phyloP scores from a whole-genome alignment of 2,888 invertebrate species.

The Caenorhabditis japonica region DNA sequence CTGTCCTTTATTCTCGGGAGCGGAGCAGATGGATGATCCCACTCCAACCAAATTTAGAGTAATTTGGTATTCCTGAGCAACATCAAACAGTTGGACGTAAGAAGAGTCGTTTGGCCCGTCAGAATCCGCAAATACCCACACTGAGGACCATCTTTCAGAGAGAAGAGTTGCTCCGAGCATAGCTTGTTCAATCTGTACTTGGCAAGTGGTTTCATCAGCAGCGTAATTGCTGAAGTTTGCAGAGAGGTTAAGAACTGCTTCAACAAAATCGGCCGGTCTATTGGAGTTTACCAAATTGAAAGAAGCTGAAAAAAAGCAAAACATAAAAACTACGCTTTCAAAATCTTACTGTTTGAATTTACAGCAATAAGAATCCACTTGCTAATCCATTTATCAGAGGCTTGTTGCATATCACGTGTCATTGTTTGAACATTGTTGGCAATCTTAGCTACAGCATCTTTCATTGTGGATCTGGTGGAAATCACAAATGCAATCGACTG shows the following conservation, averaged over 20 bases:
- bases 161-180: constrained; percentile 53
- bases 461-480: constrained; percentile 64
- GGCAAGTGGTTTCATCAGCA: constrained; percentile 52
- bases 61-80: constrained; percentile 48
- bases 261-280: constrained; percentile 56
- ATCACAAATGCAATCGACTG: constrained; percentile 65
- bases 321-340: background rate
- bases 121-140: constrained; percentile 70
- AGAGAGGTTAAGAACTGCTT: constrained; percentile 49
- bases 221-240: constrained; percentile 49
- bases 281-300: constrained; percentile 33
- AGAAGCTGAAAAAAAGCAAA: constrained; percentile 35
- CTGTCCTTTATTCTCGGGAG: constrained; percentile 30
- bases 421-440: constrained; percentile 49
- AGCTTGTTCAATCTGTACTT: constrained; percentile 58
- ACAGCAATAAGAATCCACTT: constrained; percentile 61
- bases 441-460: constrained; percentile 46
- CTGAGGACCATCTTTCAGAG: constrained; percentile 57
- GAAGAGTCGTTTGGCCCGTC: constrained; percentile 48
- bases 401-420: constrained; percentile 59
- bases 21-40: constrained; percentile 52
- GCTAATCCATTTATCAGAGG: constrained; percentile 64
- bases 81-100: constrained; percentile 43
- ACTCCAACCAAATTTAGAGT: constrained; percentile 48
- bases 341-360: constrained; percentile 51